Conservation (phyloP, 53 echinoderm and acorn worm genomes). For the Actinopyga echinites region DNA sequence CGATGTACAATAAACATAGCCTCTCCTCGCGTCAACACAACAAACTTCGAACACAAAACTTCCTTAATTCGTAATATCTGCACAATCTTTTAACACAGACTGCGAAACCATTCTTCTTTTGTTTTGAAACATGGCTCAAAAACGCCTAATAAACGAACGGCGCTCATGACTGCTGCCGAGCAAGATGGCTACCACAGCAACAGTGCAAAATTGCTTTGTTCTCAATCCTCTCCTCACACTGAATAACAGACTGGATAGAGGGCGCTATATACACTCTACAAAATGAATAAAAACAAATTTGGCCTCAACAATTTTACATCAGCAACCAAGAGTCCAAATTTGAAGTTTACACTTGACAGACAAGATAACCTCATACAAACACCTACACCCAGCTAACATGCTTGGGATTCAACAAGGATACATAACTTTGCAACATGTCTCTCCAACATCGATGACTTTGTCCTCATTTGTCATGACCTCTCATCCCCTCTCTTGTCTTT, state of each 20-base stretch:
- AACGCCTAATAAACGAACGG: not conserved
- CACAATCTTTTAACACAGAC: no score
- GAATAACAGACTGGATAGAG: not conserved
- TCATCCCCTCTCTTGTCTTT: slow-evolving; percentile 40
- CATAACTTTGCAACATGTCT: slow-evolving; percentile 27
- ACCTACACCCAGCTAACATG: not conserved
- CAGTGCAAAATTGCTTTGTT: not conserved
- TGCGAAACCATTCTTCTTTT: no score
- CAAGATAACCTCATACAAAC: not conserved
- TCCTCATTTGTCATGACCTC: slow-evolving; percentile 3
- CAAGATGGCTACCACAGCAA: not conserved
- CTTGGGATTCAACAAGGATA: slow-evolving; percentile 20
- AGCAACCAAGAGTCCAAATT: not conserved
- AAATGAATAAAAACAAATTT: not conserved
- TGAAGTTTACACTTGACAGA: not conserved
- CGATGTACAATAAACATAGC: no score
- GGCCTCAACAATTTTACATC: not conserved
- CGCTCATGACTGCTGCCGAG: not conserved
- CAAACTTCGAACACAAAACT: no score
- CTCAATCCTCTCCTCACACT: no score
- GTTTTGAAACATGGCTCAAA: not conserved
- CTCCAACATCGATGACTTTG: not conserved
- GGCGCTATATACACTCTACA: not conserved
- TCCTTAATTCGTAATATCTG: no score
- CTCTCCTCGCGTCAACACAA: no score